Evolutionary conservation across 2,888 invertebrate species (phyloP).

Genomic region (Lasius fuliginosus): DNA sequence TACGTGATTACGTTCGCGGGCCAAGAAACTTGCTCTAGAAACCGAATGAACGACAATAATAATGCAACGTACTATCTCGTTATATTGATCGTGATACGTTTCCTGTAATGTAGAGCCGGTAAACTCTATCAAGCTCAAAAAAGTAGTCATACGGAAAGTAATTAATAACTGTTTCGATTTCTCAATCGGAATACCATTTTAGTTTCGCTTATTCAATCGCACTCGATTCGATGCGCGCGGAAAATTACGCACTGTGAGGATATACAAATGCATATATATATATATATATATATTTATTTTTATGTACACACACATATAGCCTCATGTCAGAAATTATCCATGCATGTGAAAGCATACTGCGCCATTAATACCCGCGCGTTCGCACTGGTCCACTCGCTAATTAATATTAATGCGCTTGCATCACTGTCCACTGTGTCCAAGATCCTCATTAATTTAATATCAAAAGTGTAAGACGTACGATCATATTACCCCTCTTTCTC

Average conservation of each 20-base stretch:
- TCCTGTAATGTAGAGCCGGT: constrained; percentile 7
- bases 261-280: background rate
- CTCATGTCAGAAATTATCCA: constrained; percentile 66
- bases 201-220: constrained; percentile 26
- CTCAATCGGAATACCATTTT: constrained; percentile 31
- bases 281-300: background rate
- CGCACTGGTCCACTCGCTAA: constrained; percentile 82
- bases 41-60: constrained; percentile 27
- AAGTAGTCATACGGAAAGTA: constrained; percentile 24
- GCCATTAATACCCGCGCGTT: constrained; percentile 80
- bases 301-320: constrained; percentile 53
- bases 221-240: constrained; percentile 10
- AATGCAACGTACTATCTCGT: constrained; percentile 30
- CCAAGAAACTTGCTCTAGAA: constrained; percentile 14
- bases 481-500: constrained; percentile 55
- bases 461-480: constrained; percentile 65
- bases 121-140: constrained; percentile 32
- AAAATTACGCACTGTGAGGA: background rate
- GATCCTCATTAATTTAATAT: constrained; percentile 76
- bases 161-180: constrained; percentile 33
- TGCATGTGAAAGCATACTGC: constrained; percentile 77
- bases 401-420: constrained; percentile 85
- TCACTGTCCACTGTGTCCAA: constrained; percentile 70
- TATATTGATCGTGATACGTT: constrained; percentile 23
- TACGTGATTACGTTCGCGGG: constrained; percentile 29